Evolutionary conservation across 53 echinoderm and acorn worm genomes (phyloP).

Genomic region (Paelopatides confundens): DNA sequence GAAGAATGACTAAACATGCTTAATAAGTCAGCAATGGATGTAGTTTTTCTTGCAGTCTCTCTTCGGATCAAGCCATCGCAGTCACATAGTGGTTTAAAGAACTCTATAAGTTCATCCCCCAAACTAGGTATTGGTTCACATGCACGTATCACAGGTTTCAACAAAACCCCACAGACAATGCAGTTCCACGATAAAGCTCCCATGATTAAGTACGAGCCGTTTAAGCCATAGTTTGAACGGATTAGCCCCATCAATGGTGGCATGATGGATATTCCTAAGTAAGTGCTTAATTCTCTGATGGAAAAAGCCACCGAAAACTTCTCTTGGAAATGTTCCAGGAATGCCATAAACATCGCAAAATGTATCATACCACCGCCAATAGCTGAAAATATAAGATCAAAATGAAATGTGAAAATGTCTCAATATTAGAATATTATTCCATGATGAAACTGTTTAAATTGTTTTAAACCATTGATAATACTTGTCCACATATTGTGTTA

Average conservation of each 20-base stretch:
- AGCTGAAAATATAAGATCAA: not conserved
- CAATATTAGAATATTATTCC: no score
- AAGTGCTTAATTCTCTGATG: not conserved
- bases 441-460: no score
- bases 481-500: no score
- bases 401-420: not conserved
- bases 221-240: not conserved
- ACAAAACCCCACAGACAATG: not conserved
- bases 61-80: not conserved
- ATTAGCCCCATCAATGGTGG: not conserved
- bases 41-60: not conserved
- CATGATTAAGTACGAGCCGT: not conserved
- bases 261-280: slow-evolving; percentile 18
- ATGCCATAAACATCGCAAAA: slow-evolving; percentile 25
- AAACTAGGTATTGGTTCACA: not conserved
- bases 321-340: slow-evolving; percentile 17
- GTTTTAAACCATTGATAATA: no score
- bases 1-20: not conserved
- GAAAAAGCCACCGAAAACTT: slow-evolving; percentile 34
- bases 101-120: not conserved
- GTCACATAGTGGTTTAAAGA: not conserved
- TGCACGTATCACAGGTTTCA: not conserved
- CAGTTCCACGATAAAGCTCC: slow-evolving; percentile 38
- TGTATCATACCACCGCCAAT: slow-evolving; percentile 8
- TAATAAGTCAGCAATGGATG: not conserved